phyloP scores from a whole-genome alignment of 2,113 vertebrate genomes.

The Shinisaurus crocodilurus region DNA sequence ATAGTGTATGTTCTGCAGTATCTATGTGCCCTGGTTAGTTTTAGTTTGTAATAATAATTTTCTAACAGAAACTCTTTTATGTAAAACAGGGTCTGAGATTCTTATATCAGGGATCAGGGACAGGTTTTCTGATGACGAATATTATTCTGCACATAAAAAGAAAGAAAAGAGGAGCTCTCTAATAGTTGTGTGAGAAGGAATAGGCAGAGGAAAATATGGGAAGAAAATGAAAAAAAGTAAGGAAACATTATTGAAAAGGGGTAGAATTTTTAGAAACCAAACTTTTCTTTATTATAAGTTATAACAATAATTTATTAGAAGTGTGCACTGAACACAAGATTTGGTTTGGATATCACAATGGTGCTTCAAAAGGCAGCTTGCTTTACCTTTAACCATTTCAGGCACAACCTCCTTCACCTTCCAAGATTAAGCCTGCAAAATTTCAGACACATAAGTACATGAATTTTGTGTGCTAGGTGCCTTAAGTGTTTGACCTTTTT shows the following conservation, averaged over 20 bases:
- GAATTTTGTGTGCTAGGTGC: too few species aligned
- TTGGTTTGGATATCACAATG: not conserved
- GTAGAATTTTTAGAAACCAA: too few species aligned
- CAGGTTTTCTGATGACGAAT: not conserved
- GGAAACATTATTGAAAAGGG: not conserved
- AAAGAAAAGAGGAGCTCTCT: not conserved
- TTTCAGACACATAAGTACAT: too few species aligned
- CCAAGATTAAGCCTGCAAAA: not conserved
- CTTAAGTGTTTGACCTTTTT: too few species aligned
- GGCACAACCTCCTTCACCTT: not conserved
- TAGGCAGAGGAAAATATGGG: not conserved
- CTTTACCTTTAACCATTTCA: not conserved
- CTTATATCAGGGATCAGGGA: not conserved
- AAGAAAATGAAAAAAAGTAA: not conserved
- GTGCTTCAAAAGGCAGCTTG: not conserved
- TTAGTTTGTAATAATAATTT: slow-evolving; percentile 16
- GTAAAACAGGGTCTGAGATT: not conserved
- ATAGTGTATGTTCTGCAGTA: not conserved
- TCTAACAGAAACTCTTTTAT: not conserved
- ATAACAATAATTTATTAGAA: not conserved
- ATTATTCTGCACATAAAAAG: not conserved
- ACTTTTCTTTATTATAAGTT: not conserved
- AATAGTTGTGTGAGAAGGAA: not conserved
- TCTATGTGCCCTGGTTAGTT: not conserved
- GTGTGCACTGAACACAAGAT: not conserved